Evolutionary conservation across 2,797 vertebrate species (phyloP), one percentile per base, ranked within the genome.

Genomic region (Oreonectes daqikongensis): DNA sequence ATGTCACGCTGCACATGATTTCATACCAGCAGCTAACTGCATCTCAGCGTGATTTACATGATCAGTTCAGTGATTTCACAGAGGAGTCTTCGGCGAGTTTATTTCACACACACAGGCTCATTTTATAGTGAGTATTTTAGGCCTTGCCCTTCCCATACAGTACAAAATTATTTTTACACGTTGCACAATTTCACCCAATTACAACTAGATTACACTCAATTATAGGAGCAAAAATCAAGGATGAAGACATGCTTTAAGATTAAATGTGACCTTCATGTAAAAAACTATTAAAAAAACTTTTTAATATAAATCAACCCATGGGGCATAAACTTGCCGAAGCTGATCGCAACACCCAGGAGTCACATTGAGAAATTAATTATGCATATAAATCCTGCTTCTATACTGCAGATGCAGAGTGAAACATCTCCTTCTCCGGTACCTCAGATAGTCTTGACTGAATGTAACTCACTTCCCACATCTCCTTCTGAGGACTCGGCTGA

Each of bases 371-470:
- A 18, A 26, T 38, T 44, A 67, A 67, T 46, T 46, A 32, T 57
- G 4, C 53, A 26, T 59, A 48, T 28, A 17, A 20, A 18, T 12
- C 30, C 84, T 87, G 66, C 86, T 80, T 85, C 86, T 82, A 76
- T 88, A 44, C 89, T 84, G 44, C 90, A 94, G 91, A 89, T 69
- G 82, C 88, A 88, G 79, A 57, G 32, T 7, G 69, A 77, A 77
- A 75, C 82, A 46, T 85, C 86, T 60, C 35, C 75, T 59, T 73
- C 74, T 90, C 77, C 86, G 17, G 80, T 91, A 78, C 95, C 95
- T 8, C 90, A 87, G 90, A 95, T 96, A 84, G 85, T 95, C 85
- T 88, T 96, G 90, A 96, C 94, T 35, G 89, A 92, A 78, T 95
- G 93, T 75, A 84, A 84, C 69, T 89, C 94, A 1, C 87, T 86